Base-by-base conservation (phyloP, 2,888 invertebrate species). In the Leucophenga montana region DNA sequence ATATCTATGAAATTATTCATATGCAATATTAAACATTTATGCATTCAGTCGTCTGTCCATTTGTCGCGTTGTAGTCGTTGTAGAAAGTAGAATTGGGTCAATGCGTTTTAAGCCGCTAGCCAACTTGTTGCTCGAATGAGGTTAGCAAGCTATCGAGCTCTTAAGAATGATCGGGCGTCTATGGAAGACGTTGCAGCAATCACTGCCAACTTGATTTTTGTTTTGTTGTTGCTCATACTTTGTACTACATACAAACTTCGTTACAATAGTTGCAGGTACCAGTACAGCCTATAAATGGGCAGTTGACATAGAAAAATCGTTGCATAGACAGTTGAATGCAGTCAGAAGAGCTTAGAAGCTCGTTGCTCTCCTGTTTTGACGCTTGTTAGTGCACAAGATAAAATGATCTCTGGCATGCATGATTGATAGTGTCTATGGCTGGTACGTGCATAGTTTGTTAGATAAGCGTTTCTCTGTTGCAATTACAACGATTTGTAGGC, bases 21-120 rank as follows among this genome's bases (percentile, higher is more conserved):
- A 54, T 54, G 50, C 50, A 54, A 22, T 18, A 13, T 13, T 4
- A 54, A 14, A 18, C 18, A 54, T 54, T 22, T 54, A 54, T 54
- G 20, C n/a, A 18, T 54, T 54, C 9, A 54, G 16, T 11, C 6
- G n/a, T 54, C 20, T 13, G 20, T 54, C 20, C 18, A 16, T 53
- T 20, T 20, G 53, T 53, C 53, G 18, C 3, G n/a, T 62, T 39
- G 9, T 39, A 27, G 39, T 39, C 11, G 9, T 39, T 33, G 61
- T 33, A 71, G 83, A 16, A 59, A 61, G 18, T 33, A 57, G 67
- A 81, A 81, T 81, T 83, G 83, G 84, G 80, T 81, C 84, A 78
- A 71, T 74, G 61, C 75, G 76, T 68, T 74, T 27, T 27, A 22
- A 50, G 50, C 22, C 31, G 27, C n/a, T 31, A 27, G 13, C 22